Evolutionary conservation across 2,113 vertebrate species (phyloP).

Genomic region (Leptocoma aspasia): DNA sequence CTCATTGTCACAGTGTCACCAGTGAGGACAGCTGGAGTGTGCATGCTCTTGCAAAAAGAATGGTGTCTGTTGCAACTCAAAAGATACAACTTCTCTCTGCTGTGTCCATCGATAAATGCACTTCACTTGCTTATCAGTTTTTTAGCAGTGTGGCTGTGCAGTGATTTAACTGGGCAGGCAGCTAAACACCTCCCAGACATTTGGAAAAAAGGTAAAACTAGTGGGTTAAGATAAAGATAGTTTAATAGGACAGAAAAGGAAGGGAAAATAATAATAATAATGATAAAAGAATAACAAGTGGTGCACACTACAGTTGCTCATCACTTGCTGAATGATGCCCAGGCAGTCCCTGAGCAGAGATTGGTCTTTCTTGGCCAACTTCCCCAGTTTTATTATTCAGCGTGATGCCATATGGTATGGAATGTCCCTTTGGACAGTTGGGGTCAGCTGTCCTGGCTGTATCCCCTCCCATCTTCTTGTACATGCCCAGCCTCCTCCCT

Average conservation of each 20-base stretch:
- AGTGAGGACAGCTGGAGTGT: neutral
- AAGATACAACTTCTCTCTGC: neutral
- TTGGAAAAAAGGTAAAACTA: neutral
- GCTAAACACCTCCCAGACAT: neutral
- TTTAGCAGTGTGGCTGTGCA: neutral
- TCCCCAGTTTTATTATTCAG: neutral
- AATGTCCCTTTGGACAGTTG: neutral
- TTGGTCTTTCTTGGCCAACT: neutral
- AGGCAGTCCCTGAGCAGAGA: neutral
- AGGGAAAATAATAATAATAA: neutral
- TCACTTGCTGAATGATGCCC: neutral
- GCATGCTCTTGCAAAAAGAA: neutral
- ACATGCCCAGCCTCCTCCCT: accelerated
- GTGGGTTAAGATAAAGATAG: neutral
- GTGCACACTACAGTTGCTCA: neutral
- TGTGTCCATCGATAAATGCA: neutral
- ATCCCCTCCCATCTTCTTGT: neutral
- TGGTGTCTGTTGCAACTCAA: neutral
- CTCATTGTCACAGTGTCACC: neutral
- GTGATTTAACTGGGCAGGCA: neutral
- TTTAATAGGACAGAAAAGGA: neutral
- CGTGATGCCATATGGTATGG: neutral
- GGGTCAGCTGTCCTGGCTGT: neutral
- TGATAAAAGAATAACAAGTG: neutral
- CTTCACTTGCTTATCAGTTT: neutral